These are phyloP conservation scores for Panulirus ornatus DNA, from an alignment of 1,140 invertebrate species.

Conservation along the genomic window DNA sequence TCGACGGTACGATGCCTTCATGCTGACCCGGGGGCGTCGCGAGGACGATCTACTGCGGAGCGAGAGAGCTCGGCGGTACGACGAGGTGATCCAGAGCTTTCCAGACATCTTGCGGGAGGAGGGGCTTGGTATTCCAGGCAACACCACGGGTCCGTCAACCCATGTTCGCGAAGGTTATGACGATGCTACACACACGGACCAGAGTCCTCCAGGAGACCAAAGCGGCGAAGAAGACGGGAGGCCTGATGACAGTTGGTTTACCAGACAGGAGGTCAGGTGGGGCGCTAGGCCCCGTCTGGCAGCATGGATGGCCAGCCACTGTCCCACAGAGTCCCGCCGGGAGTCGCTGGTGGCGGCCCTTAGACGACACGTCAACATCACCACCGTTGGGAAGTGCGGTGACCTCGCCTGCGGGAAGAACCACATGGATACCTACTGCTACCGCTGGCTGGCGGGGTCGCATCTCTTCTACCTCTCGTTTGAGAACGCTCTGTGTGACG, in stretches of 20 bases:
- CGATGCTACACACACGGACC: not conserved
- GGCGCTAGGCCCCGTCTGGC: slow-evolving; percentile 77
- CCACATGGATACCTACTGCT: slow-evolving; percentile 40
- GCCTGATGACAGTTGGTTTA: not conserved
- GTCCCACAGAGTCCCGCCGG: slow-evolving; percentile 80
- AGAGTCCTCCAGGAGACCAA: not conserved
- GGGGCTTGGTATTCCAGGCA: not conserved
- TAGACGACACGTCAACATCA: slow-evolving; percentile 81
- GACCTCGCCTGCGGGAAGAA: slow-evolving; percentile 74
- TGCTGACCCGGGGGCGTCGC: not conserved
- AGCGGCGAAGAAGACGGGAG: not conserved
- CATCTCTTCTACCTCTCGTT: slow-evolving; percentile 56
- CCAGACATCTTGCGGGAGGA: not conserved
- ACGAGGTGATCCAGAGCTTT: too few species aligned
- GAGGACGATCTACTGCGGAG: not conserved
- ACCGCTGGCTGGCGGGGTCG: slow-evolving; percentile 35
- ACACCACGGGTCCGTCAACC: not conserved
- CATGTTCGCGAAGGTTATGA: not conserved
- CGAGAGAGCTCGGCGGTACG: too few species aligned
- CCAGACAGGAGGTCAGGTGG: slow-evolving; percentile 15
- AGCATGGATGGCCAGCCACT: slow-evolving; percentile 85
- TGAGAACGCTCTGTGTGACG: slow-evolving; percentile 59
- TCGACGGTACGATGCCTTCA: not conserved
- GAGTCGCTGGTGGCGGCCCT: slow-evolving; percentile 81
- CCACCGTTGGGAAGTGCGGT: slow-evolving; percentile 85